phyloP scores from a whole-genome alignment of 2,113 vertebrate genomes.

The cat (Felis catus) region F.catus_Fca126_mat1.0 CM031421.1:40085001-40085500 shows the following conservation, averaged over 20 bases:
- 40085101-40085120: neutral
- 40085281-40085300: neutral
- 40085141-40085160: neutral
- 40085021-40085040: neutral
- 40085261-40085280: neutral
- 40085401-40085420: no score
- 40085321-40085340: neutral
- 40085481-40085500: no score
- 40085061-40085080: neutral
- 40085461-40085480: no score
- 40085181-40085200: neutral
- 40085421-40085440: no score
- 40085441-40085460: no score
- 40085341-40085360: neutral
- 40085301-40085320: fast-evolving
- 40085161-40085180: neutral
- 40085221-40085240: neutral
- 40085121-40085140: neutral
- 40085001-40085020: neutral
- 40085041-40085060: neutral
- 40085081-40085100: neutral
- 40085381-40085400: neutral
- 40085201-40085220: neutral
- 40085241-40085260: neutral
- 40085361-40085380: neutral